Conservation (phyloP, 1,140 invertebrate genomes). For the Bombus balteatus region DNA sequence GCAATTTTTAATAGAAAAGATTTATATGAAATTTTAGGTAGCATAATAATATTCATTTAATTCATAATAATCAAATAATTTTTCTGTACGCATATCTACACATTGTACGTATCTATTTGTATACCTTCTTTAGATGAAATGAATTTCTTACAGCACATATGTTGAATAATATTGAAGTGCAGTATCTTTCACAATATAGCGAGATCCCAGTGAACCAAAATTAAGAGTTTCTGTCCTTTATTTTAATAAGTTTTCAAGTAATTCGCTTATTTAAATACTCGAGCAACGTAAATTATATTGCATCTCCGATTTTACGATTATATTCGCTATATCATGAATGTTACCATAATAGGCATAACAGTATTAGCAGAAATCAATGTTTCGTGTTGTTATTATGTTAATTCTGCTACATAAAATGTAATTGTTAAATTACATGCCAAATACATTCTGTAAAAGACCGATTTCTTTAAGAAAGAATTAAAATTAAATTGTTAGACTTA, state of each 20-base stretch:
- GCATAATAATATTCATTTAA: background rate
- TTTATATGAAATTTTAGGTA: background rate
- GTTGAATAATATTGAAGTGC: conserved; percentile 17
- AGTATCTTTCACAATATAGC: background rate
- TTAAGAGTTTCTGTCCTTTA: background rate
- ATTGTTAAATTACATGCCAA: conserved; percentile 38
- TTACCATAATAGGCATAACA: background rate
- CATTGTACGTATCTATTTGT: background rate
- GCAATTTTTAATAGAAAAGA: conserved; percentile 23
- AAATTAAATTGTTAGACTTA: conserved; percentile 34
- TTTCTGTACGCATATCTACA: background rate
- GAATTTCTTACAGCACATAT: background rate
- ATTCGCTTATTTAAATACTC: background rate
- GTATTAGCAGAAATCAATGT: background rate
- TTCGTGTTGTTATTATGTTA: background rate
- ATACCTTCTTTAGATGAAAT: conserved; percentile 2
- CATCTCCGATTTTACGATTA: background rate
- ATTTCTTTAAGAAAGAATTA: conserved; percentile 36
- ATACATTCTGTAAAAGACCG: conserved; percentile 21
- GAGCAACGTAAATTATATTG: background rate
- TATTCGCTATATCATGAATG: background rate
- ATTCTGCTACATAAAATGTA: background rate
- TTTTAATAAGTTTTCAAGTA: background rate
- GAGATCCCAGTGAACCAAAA: background rate
- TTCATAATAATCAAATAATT: conserved; percentile 8